Conservation (phyloP, 92 coral and sea anemone genomes). For the Blastomussa wellsi region DNA sequence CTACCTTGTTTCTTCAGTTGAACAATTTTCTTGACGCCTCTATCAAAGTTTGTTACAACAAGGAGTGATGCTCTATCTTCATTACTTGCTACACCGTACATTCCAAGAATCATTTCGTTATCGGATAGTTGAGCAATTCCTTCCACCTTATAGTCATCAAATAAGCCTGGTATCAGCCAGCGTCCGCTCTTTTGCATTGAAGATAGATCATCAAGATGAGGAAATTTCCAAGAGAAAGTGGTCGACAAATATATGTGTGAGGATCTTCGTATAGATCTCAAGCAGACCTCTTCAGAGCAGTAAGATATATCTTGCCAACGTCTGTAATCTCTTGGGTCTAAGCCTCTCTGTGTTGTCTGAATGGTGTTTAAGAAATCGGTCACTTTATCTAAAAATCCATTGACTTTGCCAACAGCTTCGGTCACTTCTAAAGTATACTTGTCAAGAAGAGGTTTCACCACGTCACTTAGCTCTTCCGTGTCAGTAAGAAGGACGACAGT, state of each 20-base stretch:
- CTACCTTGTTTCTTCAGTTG: constrained; percentile 53
- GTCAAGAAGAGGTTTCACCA: constrained; percentile 57
- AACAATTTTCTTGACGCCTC: constrained; percentile 58
- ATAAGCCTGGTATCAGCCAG: constrained; percentile 82
- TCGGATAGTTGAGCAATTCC: constrained; percentile 67
- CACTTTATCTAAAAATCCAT: constrained; percentile 63
- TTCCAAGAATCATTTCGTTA: constrained; percentile 63
- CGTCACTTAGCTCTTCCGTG: constrained; percentile 45
- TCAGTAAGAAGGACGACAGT: constrained; percentile 45
- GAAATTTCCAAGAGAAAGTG: constrained; percentile 81
- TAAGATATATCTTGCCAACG: constrained; percentile 65
- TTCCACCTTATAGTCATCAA: constrained; percentile 79
- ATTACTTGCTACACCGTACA: constrained; percentile 76
- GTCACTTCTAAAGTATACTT: constrained; percentile 42
- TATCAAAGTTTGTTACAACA: constrained; percentile 56
- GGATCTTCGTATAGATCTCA: constrained; percentile 70
- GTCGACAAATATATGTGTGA: constrained; percentile 58
- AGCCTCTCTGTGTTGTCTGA: constrained; percentile 74
- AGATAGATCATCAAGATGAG: constrained; percentile 85
- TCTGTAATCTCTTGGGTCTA: constrained; percentile 62
- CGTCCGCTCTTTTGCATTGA: constrained; percentile 63
- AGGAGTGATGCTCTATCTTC: constrained; percentile 65
- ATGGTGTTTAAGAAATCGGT: constrained; percentile 58
- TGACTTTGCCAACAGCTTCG: constrained; percentile 49
- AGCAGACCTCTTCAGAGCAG: constrained; percentile 73